Evolutionary conservation across 2,888 invertebrate genomes (phyloP), one percentile per base, ranked within the genome.

Genomic region (Agrochola litura): DNA sequence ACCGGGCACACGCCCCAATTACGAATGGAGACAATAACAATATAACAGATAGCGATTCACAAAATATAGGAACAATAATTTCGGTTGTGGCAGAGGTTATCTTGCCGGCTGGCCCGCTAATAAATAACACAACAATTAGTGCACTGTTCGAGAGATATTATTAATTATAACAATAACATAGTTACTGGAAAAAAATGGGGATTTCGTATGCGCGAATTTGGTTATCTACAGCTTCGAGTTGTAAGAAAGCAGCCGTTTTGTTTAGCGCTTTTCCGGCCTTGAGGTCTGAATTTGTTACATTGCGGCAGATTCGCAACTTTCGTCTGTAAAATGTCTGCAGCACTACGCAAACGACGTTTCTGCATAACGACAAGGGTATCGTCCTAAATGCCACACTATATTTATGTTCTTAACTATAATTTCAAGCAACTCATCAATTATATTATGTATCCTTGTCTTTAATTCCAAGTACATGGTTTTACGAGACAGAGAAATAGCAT

Each of bases 61-160:
- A 92, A 90, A 90, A 90, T 89, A 85, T 89, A 91, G 90, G 89
- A 93, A 92, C 91, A 91, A 92, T 91, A 90, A 92, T 93, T 94
- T 93, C 86, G 92, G 91, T 80, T 89, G 83, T 90, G 88, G 79
- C 92, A 90, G 79, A 89, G 93, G 93, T 92, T 93, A 94, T 94
- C 94, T 16, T 19, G 22, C 64, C 65, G 81, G 77, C 80, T 84
- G 85, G 89, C 85, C 84, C 79, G 82, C 79, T 83, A 87, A 88
- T 90, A 87, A 89, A 90, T 89, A 89, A 90, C 85, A 86, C 82
- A 84, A 90, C 89, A 91, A 90, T 89, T 89, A 89, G 84, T 89
- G 89, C 89, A 90, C 86, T 89, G 88, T 89, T 81, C 78, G 79
- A 83, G 83, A 83, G 83, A 84, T 85, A 81, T 83, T 88, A 84